Evolutionary conservation across 2,113 vertebrate genomes (phyloP).

Genomic region (Oreochromis tanganicae): DNA sequence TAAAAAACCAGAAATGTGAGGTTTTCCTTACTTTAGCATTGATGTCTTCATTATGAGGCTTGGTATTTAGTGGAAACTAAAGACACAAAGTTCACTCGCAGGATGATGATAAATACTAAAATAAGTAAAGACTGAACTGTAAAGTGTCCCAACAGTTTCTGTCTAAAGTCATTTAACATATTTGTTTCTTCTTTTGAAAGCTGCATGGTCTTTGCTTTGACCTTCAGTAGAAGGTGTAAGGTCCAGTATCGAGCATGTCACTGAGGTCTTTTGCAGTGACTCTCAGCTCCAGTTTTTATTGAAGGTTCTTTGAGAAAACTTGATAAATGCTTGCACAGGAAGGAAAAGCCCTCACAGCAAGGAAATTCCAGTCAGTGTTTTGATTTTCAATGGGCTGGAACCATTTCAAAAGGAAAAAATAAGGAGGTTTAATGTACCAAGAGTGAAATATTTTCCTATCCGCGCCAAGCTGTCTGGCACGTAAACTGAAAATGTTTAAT

Average conservation of each 20-base stretch:
- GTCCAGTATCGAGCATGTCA: rapidly evolving
- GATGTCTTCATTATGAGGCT: background rate
- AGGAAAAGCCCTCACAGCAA: background rate
- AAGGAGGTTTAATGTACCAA: background rate
- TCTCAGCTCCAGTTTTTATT: background rate
- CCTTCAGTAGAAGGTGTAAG: rapidly evolving
- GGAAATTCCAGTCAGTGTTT: slow-evolving; percentile 37
- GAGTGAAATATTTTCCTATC: slow-evolving; percentile 13
- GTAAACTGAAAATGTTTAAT: background rate
- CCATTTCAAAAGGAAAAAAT: background rate
- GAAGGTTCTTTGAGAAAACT: background rate
- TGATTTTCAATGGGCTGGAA: slow-evolving; percentile 26
- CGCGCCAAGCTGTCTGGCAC: background rate
- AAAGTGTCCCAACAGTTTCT: background rate
- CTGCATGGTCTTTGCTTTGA: background rate
- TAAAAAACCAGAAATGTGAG: rapidly evolving
- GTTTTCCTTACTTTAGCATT: background rate
- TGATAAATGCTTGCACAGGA: background rate
- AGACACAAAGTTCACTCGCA: background rate
- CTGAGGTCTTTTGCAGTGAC: rapidly evolving
- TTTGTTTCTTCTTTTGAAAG: background rate
- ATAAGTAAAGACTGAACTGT: background rate
- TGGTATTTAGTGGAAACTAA: background rate
- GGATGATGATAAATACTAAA: background rate
- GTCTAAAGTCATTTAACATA: no score